phyloP scores from a whole-genome alignment of 2,888 invertebrate species.

The Aphrophora alni region DNA sequence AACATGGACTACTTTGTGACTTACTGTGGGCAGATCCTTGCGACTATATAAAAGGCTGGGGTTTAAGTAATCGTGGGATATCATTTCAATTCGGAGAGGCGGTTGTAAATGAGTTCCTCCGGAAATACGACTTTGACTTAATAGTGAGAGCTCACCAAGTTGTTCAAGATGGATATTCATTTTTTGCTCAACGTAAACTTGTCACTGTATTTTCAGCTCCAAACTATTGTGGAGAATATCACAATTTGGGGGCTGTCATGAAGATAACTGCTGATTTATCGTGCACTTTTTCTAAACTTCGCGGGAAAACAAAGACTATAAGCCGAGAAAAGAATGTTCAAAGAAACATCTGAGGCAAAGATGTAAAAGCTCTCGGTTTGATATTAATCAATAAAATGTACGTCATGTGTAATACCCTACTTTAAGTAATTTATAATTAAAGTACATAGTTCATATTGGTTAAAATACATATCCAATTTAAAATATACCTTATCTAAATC shows the following conservation, averaged over 20 bases:
- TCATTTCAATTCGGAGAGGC: neutral
- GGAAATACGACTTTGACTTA: neutral
- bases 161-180: neutral
- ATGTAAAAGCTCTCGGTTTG: too few species aligned
- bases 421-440: too few species aligned
- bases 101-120: neutral
- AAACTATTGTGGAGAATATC: neutral
- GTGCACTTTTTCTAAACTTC: neutral
- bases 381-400: too few species aligned
- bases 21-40: slow-evolving; percentile 65
- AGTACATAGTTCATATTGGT: too few species aligned
- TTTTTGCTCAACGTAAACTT: neutral
- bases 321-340: too few species aligned
- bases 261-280: neutral
- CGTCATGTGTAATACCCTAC: too few species aligned
- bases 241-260: neutral
- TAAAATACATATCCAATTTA: too few species aligned
- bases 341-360: too few species aligned
- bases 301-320: too few species aligned
- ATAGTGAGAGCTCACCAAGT: neutral
- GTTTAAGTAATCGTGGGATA: slow-evolving; percentile 63
- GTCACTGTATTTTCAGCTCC: neutral
- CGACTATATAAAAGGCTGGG: slow-evolving; percentile 65
- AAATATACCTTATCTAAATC: too few species aligned
- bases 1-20: slow-evolving; percentile 65